Conservation (phyloP, 2,888 invertebrate genomes). For the Polyploca ridens region DNA sequence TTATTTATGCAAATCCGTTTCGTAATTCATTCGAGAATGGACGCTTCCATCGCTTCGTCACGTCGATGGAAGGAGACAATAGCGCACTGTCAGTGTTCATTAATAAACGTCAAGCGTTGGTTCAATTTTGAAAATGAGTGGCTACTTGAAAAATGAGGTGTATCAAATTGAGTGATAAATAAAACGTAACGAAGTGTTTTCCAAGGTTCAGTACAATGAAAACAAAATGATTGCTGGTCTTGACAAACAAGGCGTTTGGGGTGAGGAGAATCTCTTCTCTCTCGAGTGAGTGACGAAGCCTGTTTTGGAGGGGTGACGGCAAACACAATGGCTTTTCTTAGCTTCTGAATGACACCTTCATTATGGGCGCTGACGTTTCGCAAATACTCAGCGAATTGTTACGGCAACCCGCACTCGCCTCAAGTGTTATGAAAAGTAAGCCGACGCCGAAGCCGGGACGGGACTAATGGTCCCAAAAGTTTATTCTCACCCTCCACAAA, state of each 20-base stretch:
- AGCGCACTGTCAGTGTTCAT: conserved; percentile 47
- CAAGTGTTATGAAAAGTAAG: conserved; percentile 49
- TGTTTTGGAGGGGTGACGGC: conserved; percentile 47
- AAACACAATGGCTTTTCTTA: conserved; percentile 64
- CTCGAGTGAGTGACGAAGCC: conserved; percentile 45
- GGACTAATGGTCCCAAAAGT: conserved; percentile 38
- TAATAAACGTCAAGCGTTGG: conserved; percentile 58
- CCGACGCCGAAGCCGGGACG: conserved; percentile 16
- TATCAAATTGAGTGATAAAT: conserved; percentile 39
- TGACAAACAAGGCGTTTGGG: conserved; percentile 44
- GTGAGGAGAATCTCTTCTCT: conserved; percentile 22
- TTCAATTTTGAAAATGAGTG: conserved; percentile 33
- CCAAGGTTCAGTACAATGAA: conserved; percentile 34
- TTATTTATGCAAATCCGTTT: conserved; percentile 56
- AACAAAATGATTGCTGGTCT: conserved; percentile 38
- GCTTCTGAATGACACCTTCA: conserved; percentile 72
- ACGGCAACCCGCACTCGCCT: conserved; percentile 31
- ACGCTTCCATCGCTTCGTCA: conserved; percentile 35
- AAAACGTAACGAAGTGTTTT: conserved; percentile 42
- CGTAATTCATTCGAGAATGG: conserved; percentile 41
- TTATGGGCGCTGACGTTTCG: conserved; percentile 68
- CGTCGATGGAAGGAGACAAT: conserved; percentile 53
- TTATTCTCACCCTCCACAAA: conserved; percentile 31
- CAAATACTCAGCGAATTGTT: conserved; percentile 68
- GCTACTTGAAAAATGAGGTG: conserved; percentile 27